A percentile compares a stretch with the other conserved stretches of the same genome.
Evolutionary conservation across 1,140 invertebrate genomes (phyloP).

Genomic region (Tyrophagus putrescentiae): DNA sequence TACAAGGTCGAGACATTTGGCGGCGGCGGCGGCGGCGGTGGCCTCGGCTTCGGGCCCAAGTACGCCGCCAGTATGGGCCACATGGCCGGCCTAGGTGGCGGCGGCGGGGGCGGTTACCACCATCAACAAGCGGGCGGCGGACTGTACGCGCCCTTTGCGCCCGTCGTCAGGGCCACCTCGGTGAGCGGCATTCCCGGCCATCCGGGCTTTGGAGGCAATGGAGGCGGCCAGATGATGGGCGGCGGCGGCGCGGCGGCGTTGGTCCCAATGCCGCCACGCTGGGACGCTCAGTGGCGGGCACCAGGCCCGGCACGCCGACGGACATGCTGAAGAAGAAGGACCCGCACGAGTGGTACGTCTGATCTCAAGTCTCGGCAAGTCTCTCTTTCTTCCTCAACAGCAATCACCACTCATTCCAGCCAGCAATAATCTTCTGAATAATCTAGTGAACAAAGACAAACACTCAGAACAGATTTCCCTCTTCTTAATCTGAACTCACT

Average conservation of each 20-base stretch:
- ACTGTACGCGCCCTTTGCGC: not conserved
- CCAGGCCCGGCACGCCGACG: not conserved
- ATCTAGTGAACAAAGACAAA: not conserved
- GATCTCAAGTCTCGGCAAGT: not conserved
- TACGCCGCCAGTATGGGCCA: conserved; percentile 50
- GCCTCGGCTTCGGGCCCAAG: not conserved
- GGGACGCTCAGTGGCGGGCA: not conserved
- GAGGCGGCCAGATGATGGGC: too few species aligned
- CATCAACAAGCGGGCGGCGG: not conserved
- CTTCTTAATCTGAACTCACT: not conserved
- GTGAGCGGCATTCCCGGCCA: not conserved
- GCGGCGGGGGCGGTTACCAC: conserved; percentile 22
- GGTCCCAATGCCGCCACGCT: not conserved
- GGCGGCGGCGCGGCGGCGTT: not conserved
- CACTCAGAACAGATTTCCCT: not conserved
- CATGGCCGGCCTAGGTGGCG: conserved; percentile 32
- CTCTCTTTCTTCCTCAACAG: not conserved
- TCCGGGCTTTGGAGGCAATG: not conserved
- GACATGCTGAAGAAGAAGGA: conserved; percentile 23
- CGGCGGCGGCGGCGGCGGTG: conserved; percentile 13
- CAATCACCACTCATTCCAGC: not conserved
- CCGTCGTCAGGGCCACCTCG: not conserved
- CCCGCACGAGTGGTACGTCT: conserved; percentile 23
- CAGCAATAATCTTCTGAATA: conserved; percentile 2
- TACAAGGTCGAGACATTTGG: conserved; percentile 53